A percentile compares a stretch with the other conserved stretches of the same genome.
Conservation (phyloP, 1,140 invertebrate genomes). For the Danaus melanippus region DNA sequence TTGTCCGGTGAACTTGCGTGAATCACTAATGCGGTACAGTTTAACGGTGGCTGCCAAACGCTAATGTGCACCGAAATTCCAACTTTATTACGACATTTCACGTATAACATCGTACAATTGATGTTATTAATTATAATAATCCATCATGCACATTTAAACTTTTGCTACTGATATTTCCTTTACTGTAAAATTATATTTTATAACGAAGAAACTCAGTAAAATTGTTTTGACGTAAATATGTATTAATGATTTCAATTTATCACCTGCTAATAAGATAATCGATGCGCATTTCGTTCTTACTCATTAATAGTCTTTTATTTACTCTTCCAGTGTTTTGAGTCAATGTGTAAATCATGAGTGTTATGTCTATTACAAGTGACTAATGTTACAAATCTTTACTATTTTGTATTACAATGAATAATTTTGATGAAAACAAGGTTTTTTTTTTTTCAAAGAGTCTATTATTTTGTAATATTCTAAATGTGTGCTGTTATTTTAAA, state of each 20-base stretch:
- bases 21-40: constrained; percentile 55
- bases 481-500: constrained; percentile 1
- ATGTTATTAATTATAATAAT: too few species aligned
- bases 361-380: constrained; percentile 49
- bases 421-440: background rate
- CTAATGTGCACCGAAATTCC: too few species aligned
- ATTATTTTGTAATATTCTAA: background rate
- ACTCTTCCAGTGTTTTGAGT: constrained; percentile 50
- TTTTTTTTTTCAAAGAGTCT: background rate
- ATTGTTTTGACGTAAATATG: too few species aligned
- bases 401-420: constrained; percentile 25
- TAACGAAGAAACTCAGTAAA: too few species aligned
- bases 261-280: constrained; percentile 21
- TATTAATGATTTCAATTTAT: too few species aligned
- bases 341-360: constrained; percentile 52
- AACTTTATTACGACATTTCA: too few species aligned
- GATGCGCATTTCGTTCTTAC: constrained; percentile 30
- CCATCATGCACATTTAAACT: too few species aligned
- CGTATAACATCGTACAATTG: too few species aligned
- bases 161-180: too few species aligned
- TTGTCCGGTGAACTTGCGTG: constrained; percentile 64
- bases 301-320: constrained; percentile 39
- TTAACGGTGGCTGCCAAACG: constrained; percentile 39
- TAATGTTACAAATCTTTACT: constrained; percentile 42
- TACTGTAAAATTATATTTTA: too few species aligned